Evolutionary conservation across 1,140 invertebrate genomes (phyloP).

Genomic region (Lethocerus indicus): DNA sequence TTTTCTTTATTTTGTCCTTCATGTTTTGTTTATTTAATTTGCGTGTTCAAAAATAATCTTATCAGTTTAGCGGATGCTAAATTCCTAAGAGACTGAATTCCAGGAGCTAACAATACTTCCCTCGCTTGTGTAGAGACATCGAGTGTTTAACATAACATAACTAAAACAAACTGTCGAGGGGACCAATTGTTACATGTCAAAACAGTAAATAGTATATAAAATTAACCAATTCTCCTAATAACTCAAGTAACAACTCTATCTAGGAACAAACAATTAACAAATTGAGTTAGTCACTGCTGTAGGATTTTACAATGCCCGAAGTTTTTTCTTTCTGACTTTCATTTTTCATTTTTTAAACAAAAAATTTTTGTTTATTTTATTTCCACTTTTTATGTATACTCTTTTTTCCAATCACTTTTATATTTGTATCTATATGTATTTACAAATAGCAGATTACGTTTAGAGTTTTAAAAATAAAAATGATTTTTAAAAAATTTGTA

Average conservation of each 20-base stretch:
- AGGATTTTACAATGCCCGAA: neutral
- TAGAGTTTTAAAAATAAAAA: conserved; percentile 6
- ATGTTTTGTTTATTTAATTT: no score
- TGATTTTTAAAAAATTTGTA: neutral
- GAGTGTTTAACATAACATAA: conserved; percentile 9
- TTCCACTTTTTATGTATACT: conserved; percentile 4
- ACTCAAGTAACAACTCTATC: neutral
- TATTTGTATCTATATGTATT: conserved; percentile 8
- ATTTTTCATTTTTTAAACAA: no score
- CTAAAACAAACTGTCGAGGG: conserved; percentile 5
- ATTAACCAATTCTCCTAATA: conserved; percentile 6
- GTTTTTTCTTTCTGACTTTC: no score
- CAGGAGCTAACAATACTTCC: conserved; percentile 6
- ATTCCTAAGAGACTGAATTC: conserved; percentile 9
- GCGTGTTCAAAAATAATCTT: neutral
- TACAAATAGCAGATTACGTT: neutral
- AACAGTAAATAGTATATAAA: neutral
- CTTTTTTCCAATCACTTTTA: conserved; percentile 8
- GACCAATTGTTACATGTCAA: conserved; percentile 9
- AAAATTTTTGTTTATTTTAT: conserved; percentile 1
- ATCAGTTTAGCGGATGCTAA: conserved; percentile 2
- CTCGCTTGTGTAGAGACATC: conserved; percentile 5
- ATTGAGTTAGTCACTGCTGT: neutral
- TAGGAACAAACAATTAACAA: neutral
- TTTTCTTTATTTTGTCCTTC: neutral